Percentiles rank a stretch among this genome's conserved stretches.
phyloP scores from a whole-genome alignment of 2,888 invertebrate genomes.

The Agonopterix alstromeriana region DNA sequence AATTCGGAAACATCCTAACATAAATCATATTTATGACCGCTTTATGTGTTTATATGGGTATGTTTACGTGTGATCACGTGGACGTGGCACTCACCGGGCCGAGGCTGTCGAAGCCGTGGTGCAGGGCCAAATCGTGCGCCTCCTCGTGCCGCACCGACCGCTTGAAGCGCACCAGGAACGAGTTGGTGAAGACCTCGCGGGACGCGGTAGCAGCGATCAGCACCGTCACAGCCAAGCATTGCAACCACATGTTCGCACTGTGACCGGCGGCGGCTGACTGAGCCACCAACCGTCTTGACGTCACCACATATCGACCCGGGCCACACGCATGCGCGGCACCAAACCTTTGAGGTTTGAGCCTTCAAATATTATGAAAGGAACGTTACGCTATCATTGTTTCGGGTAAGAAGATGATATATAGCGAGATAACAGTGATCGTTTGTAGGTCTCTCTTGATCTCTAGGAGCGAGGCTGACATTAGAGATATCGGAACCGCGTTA shows the following conservation, averaged over 20 bases:
- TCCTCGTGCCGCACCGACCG: conserved; percentile 84
- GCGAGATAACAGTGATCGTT: too few species aligned
- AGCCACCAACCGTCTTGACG: conserved; percentile 53
- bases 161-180: conserved; percentile 94
- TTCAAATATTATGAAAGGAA: conserved; percentile 48
- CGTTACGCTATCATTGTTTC: conserved; percentile 9
- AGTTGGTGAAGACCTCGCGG: conserved; percentile 93
- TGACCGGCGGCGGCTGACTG: conserved; percentile 67
- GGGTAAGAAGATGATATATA: too few species aligned
- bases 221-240: conserved; percentile 61
- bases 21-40: conserved; percentile 14
- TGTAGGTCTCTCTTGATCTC: too few species aligned
- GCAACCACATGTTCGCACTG: conserved; percentile 64
- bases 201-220: conserved; percentile 57
- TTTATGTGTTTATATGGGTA: conserved; percentile 18
- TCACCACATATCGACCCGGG: conserved; percentile 64
- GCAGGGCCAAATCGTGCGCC: conserved; percentile 88
- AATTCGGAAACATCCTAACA: conserved; percentile 12
- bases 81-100: conserved; percentile 88
- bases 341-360: conserved; percentile 15
- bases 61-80: conserved; percentile 72
- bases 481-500: too few species aligned
- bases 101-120: conserved; percentile 95
- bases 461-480: too few species aligned
- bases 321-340: conserved; percentile 51